phyloP scores from a whole-genome alignment of 2,797 vertebrate genomes.

The Melanogrammus aeglefinus region DNA sequence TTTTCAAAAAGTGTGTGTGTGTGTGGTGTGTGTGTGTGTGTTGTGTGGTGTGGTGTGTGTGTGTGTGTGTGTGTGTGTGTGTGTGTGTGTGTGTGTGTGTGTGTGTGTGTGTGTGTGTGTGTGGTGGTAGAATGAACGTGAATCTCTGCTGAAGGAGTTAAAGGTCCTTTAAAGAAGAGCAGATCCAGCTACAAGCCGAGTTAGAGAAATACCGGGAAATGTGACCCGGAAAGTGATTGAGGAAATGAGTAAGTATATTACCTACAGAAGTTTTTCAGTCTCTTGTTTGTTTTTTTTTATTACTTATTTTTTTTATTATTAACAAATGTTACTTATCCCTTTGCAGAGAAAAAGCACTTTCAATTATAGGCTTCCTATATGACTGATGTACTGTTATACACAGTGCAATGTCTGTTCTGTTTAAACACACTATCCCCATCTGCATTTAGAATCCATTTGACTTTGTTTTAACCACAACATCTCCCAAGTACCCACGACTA shows the following conservation, averaged over 20 bases:
- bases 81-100: slow-evolving; percentile 10
- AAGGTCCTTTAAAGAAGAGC: slow-evolving; percentile 74
- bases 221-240: slow-evolving; percentile 89
- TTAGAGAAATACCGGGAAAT: slow-evolving; percentile 89
- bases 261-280: not conserved
- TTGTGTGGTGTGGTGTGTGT: no score
- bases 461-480: no score
- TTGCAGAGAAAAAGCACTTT: not conserved
- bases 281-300: not conserved
- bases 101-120: slow-evolving; percentile 14
- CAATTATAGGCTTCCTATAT: not conserved
- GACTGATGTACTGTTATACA: not conserved
- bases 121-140: slow-evolving; percentile 77
- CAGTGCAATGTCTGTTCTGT: not conserved
- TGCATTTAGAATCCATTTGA: not conserved
- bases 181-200: slow-evolving; percentile 76
- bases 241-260: slow-evolving; percentile 89
- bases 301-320: no score
- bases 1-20: no score
- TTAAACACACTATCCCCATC: not conserved
- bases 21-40: no score
- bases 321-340: not conserved
- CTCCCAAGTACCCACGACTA: not conserved
- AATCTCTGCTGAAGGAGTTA: slow-evolving; percentile 76
- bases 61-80: slow-evolving; percentile 9